Evolutionary conservation across 2,113 vertebrate species (phyloP).

Genomic region (Capricornis sumatraensis): DNA sequence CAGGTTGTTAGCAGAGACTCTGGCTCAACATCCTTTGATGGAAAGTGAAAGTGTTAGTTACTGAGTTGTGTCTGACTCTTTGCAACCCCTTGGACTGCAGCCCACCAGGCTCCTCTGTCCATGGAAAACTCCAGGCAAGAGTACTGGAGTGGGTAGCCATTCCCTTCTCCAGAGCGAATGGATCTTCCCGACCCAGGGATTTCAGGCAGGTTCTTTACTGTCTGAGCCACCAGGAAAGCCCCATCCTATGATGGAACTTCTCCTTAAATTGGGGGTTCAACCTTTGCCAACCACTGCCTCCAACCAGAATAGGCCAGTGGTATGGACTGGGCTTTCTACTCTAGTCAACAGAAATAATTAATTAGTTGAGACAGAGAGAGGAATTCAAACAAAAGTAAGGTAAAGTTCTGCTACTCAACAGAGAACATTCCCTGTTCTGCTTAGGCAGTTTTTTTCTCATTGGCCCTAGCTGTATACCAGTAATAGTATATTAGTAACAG

Average conservation of each 20-base stretch:
- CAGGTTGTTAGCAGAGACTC: background rate
- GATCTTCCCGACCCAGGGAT: background rate
- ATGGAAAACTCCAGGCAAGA: background rate
- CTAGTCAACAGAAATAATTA: background rate
- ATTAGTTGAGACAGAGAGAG: background rate
- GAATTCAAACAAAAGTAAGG: background rate
- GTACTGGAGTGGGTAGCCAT: background rate
- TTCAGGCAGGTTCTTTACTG: background rate
- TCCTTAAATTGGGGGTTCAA: background rate
- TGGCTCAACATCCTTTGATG: background rate
- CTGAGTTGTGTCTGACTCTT: background rate
- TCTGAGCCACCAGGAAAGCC: background rate
- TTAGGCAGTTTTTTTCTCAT: background rate
- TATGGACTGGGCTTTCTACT: background rate
- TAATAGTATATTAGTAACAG: background rate
- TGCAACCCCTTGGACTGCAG: background rate
- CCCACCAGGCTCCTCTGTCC: background rate
- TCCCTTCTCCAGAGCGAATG: background rate
- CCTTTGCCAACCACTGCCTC: background rate
- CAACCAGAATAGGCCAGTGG: background rate
- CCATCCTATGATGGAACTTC: background rate
- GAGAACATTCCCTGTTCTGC: background rate
- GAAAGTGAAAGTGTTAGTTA: background rate
- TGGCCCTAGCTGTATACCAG: background rate
- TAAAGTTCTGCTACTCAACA: background rate